Evolutionary conservation across 2,113 vertebrate species (phyloP), one percentile per base, ranked within the genome.

Genomic region (Chloebia gouldiae): DNA sequence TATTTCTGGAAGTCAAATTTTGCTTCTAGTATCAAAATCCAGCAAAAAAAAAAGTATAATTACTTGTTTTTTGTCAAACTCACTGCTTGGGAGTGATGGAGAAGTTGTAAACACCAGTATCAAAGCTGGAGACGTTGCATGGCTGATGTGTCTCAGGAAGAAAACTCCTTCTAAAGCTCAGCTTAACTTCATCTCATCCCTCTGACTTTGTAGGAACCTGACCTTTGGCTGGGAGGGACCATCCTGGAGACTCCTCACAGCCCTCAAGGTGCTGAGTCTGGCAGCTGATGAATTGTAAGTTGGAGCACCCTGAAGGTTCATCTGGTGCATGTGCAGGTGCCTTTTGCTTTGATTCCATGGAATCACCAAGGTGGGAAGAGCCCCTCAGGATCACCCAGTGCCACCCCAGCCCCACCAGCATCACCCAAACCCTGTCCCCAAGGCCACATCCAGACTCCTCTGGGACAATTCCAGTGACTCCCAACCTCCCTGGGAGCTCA

Each of bases 231-330:
- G 97, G 90, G 99, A 99, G 42, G 99, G 99, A 2, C 99, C 99
- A 5, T 98, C 99, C 4, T 99, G 99, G 99, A 98, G 98, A 80
- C 96, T 99, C 61, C 98, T 99, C 89, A 99, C 98, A 7, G 98
- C 98, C 33, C 98, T 99, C 24, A 98, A 98, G 84, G 39, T 99
- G 54, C 54, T 99, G 50, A 98, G 98, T 11, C 98, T 99, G 27
- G 96, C 82, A 72, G 95, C 97, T 21, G 97, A 98, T 39, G 97
- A 98, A 40, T 98, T 98, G 99, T 99, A 97, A 98, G 99, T 97
- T 50, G 59, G 15, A 15, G 23, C 65, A 18, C 13, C 60, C 12
- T 33, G 60, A 73, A 40, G 21, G 3, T 80, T 81, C 42, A 22
- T n/a, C 7, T n/a, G 60, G 6, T 10, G 44, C 33, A 13, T 25